Base-by-base conservation (phyloP, 2,888 invertebrate genomes). In the Tridacna gigas region DNA sequence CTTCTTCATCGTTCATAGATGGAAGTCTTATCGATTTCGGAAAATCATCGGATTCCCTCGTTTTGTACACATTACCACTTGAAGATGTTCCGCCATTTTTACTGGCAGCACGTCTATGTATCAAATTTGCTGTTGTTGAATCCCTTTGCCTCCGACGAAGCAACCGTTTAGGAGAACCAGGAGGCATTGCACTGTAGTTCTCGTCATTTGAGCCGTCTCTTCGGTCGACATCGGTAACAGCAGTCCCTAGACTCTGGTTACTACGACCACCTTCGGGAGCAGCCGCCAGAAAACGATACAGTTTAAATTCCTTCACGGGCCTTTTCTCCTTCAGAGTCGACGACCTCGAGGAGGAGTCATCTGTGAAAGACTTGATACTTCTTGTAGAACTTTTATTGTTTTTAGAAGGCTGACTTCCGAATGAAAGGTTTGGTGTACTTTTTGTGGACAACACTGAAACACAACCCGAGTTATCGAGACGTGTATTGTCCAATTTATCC, bases 271-370 rank as follows among this genome's bases (percentile, higher is more conserved):
- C 88, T 26, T 88, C 88, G 18, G 91, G 88, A 2, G 89, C 89
- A 37, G 91, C 79, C 0, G 91, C 89, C n/a, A 91, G 45, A 77
- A 91, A 91, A 11, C 91, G 86, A 65, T 91, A 89, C 47, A 92
- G 69, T 76, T 91, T 90, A 60, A 91, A 92, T 25, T 90, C 89
- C 74, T 86, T 90, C 28, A 66, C 45, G 13, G 78, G 81, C 78
- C 79, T 87, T 51, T 83, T 74, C 22, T 60, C 69, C 20, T 69
- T 69, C 22, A 69, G 9, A 12, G 47, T 69, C 18, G 69, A 69
- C 47, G 69, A n/a, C 12, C 28, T 69, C 20, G 28, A 15, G 3
- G 45, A 45, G 25, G 69, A 69, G 47, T 47, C 47, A 45, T 47
- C 69, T n/a, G 45, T 69, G 69, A 47, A 69, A 5, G 69, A 69